Evolutionary conservation across 2,888 invertebrate genomes (phyloP).

Genomic region (Mellilla xanthometata): DNA sequence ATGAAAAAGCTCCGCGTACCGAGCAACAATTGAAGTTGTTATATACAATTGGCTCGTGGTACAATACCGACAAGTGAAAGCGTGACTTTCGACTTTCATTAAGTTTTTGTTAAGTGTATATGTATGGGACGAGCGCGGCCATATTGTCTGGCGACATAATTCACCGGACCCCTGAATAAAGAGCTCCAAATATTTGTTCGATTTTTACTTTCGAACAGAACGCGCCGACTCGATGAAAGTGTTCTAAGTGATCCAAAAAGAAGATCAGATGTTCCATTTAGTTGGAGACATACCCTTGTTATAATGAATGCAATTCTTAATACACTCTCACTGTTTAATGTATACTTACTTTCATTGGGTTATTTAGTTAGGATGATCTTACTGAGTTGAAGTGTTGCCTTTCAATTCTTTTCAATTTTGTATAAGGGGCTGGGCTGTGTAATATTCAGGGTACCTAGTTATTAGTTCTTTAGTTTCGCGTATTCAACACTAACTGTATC

Average conservation of each 20-base stretch:
- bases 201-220: constrained; percentile 53
- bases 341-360: too few species aligned
- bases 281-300: constrained; percentile 24
- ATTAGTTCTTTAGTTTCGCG: too few species aligned
- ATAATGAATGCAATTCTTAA: constrained; percentile 13
- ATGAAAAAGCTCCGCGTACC: constrained; percentile 41
- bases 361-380: too few species aligned
- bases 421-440: too few species aligned
- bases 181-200: constrained; percentile 51
- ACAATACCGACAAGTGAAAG: constrained; percentile 78
- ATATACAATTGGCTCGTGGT: constrained; percentile 67
- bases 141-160: constrained; percentile 77
- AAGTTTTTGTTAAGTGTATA: constrained; percentile 76
- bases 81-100: constrained; percentile 81
- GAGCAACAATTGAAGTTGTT: constrained; percentile 54
- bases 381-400: too few species aligned
- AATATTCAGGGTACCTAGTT: too few species aligned
- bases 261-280: constrained; percentile 25
- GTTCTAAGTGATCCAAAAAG: constrained; percentile 37
- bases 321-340: constrained; percentile 10
- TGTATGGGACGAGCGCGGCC: constrained; percentile 67
- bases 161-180: constrained; percentile 54
- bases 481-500: too few species aligned
- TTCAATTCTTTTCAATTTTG: not conserved
- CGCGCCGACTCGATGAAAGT: constrained; percentile 42